Conservation (phyloP, 2,888 invertebrate genomes). For the Tachina grossa region DNA sequence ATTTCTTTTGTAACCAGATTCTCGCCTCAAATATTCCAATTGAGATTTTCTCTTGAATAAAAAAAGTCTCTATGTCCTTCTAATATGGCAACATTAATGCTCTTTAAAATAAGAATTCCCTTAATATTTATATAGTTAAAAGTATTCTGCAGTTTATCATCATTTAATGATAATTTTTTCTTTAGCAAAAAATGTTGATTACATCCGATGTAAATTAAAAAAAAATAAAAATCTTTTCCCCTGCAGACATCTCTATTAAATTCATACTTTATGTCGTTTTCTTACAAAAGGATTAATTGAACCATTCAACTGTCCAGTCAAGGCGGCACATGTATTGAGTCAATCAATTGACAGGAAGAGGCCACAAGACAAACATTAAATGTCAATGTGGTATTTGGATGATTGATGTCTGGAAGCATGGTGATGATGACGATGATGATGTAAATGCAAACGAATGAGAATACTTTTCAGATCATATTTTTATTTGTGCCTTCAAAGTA, state of each 20-base stretch:
- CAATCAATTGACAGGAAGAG: constrained; percentile 49
- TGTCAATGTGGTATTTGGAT: constrained; percentile 46
- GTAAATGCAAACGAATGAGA: neutral
- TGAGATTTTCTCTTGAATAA: no score
- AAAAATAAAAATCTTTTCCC: neutral
- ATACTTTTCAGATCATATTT: constrained; percentile 12
- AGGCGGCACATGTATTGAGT: constrained; percentile 31
- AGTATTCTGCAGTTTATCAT: neutral
- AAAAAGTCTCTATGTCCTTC: no score
- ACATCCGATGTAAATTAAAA: constrained; percentile 15
- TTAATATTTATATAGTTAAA: neutral
- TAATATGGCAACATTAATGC: no score
- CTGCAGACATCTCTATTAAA: constrained; percentile 5
- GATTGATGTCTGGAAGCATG: constrained; percentile 33
- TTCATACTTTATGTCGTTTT: neutral
- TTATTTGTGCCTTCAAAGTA: neutral
- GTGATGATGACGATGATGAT: constrained; percentile 14
- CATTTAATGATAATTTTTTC: neutral
- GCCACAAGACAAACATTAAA: constrained; percentile 46
- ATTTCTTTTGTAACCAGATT: no score
- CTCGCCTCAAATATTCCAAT: no score
- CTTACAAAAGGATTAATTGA: constrained; percentile 28
- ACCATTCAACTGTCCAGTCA: constrained; percentile 18
- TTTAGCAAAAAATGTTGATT: neutral
- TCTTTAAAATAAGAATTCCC: neutral